These are phyloP conservation scores for Myotis lucifugus DNA, from an alignment of 2,113 vertebrate genomes.

Conservation along the genomic window DNA sequence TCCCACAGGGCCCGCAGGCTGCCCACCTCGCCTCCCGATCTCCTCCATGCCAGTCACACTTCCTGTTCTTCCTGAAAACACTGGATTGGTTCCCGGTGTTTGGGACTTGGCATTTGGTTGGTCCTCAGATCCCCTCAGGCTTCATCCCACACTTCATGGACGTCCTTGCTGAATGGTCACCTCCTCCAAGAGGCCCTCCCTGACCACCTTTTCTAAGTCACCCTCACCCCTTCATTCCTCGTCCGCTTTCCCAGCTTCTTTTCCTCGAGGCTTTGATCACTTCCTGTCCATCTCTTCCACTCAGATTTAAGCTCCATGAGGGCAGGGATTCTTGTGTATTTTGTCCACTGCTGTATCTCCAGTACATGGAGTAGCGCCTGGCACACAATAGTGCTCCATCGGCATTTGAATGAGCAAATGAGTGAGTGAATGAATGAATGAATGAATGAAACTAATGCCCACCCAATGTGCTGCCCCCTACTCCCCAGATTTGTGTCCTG, in stretches of 20 bases:
- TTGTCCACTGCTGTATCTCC: background rate
- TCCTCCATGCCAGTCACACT: background rate
- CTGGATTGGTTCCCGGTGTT: background rate
- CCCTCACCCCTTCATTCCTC: background rate
- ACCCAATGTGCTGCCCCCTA: background rate
- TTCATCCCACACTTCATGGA: background rate
- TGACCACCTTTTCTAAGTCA: background rate
- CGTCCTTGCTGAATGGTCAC: background rate
- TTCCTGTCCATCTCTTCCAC: background rate
- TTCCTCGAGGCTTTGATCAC: background rate
- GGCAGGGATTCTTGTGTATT: background rate
- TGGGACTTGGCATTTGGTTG: background rate
- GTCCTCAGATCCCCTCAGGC: background rate
- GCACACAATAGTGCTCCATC: background rate
- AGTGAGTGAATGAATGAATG: background rate
- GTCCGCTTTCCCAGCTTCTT: background rate
- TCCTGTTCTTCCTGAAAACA: background rate
- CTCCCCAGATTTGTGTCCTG: background rate
- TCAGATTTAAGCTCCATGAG: background rate
- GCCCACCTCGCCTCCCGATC: background rate
- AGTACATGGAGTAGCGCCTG: background rate
- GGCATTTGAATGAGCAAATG: background rate
- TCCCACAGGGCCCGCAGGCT: rapidly evolving
- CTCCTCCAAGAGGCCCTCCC: background rate
- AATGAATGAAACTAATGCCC: background rate